Conservation (phyloP, 2,888 invertebrate genomes). For the Athrips mouffetella region DNA sequence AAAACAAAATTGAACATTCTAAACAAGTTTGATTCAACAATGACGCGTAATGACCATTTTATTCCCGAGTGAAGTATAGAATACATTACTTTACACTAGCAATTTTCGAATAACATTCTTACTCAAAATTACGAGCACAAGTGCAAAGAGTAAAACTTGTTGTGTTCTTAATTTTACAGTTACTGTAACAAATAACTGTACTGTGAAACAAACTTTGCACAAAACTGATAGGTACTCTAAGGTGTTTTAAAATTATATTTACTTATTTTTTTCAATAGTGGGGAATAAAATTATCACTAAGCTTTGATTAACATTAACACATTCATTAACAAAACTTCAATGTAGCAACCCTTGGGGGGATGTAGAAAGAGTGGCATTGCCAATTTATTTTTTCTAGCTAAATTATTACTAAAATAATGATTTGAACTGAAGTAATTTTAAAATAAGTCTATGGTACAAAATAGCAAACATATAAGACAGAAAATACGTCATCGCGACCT, state of each 20-base stretch:
- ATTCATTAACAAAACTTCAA: not conserved
- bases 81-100: too few relatives aligned
- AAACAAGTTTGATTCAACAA: constrained; percentile 33
- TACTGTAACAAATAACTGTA: constrained; percentile 7
- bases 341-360: constrained; percentile 1
- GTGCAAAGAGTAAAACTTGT: too few relatives aligned
- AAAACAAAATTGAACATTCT: constrained; percentile 27
- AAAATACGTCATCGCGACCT: too few relatives aligned
- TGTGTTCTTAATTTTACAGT: too few relatives aligned
- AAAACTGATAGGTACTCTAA: too few relatives aligned
- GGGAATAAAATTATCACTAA: constrained; percentile 17
- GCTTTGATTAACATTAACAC: constrained; percentile 6
- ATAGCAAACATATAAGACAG: too few relatives aligned
- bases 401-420: constrained; percentile 15
- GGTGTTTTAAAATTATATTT: too few relatives aligned
- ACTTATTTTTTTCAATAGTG: not conserved
- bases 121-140: too few relatives aligned
- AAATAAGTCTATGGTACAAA: too few relatives aligned
- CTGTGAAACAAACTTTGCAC: constrained; percentile 5
- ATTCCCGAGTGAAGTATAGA: constrained; percentile 41
- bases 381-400: too few relatives aligned
- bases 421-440: not conserved
- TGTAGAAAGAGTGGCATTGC: constrained; percentile 10
- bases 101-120: too few relatives aligned
- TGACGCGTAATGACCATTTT: constrained; percentile 56